phyloP scores from a whole-genome alignment of 1,140 invertebrate species.

The Thaumatotibia leucotreta region DNA sequence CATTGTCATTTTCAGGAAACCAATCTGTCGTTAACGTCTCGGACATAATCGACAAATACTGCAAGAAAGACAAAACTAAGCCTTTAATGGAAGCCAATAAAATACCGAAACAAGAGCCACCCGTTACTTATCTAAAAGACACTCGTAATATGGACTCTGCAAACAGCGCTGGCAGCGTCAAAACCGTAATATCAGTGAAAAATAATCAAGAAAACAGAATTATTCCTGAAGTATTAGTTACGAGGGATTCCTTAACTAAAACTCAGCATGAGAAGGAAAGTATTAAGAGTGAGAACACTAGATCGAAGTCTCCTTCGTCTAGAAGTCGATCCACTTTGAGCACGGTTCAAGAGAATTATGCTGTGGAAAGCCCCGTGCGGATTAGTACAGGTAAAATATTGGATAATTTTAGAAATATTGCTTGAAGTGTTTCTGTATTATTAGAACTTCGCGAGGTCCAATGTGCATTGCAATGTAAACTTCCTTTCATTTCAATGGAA shows the following conservation, averaged over 20 bases:
- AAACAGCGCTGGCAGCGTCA: constrained; percentile 44
- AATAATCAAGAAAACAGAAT: constrained; percentile 33
- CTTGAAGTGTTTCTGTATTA: too few relatives aligned
- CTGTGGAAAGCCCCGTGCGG: constrained; percentile 42
- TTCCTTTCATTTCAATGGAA: too few relatives aligned
- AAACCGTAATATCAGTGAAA: constrained; percentile 52
- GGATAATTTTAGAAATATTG: too few relatives aligned
- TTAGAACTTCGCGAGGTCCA: too few relatives aligned
- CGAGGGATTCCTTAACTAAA: constrained; percentile 23
- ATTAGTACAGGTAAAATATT: constrained; percentile 39
- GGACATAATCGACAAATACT: constrained; percentile 50
- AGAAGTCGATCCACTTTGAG: constrained; percentile 56
- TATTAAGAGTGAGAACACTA: constrained; percentile 22
- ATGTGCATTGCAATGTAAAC: too few relatives aligned
- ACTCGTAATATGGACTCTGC: constrained; percentile 39
- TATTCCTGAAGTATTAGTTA: constrained; percentile 41
- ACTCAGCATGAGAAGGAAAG: constrained; percentile 20
- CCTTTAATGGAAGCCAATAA: constrained; percentile 47
- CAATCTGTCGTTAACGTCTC: constrained; percentile 57
- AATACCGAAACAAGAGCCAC: constrained; percentile 30
- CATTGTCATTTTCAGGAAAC: constrained; percentile 39
- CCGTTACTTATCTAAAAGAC: constrained; percentile 45
- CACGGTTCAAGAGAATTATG: constrained; percentile 55
- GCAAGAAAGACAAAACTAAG: constrained; percentile 45
- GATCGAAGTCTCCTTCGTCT: constrained; percentile 55